Evolutionary conservation across 1,140 invertebrate species (phyloP).

Genomic region (Lucilia cuprina): DNA sequence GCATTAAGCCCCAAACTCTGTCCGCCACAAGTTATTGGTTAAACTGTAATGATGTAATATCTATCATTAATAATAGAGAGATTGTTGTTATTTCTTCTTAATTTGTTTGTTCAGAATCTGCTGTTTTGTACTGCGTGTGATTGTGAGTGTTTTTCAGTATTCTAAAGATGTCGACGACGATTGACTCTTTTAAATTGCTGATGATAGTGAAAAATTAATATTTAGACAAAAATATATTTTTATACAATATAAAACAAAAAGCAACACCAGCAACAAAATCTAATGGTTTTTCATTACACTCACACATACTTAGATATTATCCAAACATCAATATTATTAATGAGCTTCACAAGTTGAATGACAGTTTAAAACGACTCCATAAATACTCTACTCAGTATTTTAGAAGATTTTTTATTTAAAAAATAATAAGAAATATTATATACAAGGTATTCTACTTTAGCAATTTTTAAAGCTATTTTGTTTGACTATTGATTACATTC

Average conservation of each 20-base stretch:
- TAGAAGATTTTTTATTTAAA: too few species aligned
- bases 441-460: too few species aligned
- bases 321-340: constrained; percentile 2
- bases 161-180: neutral
- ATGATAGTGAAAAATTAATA: neutral
- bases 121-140: neutral
- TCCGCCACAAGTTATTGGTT: neutral
- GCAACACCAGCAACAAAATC: neutral
- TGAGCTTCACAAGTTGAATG: neutral
- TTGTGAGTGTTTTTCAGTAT: neutral
- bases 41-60: constrained; percentile 17
- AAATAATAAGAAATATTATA: too few species aligned
- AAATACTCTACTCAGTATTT: neutral
- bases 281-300: neutral
- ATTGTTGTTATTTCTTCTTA: neutral
- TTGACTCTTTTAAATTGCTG: constrained; percentile 14
- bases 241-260: neutral
- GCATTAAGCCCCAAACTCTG: neutral
- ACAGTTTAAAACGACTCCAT: neutral
- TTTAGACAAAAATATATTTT: neutral
- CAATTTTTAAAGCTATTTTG: too few species aligned
- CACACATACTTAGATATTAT: neutral
- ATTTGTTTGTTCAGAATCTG: neutral
- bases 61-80: constrained; percentile 16
- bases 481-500: too few species aligned